Evolutionary conservation across 2,888 invertebrate species (phyloP).

Genomic region (Mechanitis messenoides): DNA sequence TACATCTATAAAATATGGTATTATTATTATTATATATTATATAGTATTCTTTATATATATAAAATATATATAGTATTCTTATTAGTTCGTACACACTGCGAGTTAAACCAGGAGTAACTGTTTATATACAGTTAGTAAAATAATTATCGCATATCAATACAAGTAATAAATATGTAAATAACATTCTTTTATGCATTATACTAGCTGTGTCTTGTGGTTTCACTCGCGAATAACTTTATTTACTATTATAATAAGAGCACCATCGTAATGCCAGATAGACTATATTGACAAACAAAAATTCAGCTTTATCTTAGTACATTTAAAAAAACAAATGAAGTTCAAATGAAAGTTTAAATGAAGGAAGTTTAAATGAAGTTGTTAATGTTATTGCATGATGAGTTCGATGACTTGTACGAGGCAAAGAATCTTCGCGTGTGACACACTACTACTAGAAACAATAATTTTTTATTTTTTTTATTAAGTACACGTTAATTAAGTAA

Average conservation of each 20-base stretch:
- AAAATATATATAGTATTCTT: too few relatives aligned
- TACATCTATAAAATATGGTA: too few relatives aligned
- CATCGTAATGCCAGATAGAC: too few relatives aligned
- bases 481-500: too few relatives aligned
- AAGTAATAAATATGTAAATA: background rate
- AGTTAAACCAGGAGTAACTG: slow-evolving; percentile 1
- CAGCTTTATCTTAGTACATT: too few relatives aligned
- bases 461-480: too few relatives aligned
- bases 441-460: slow-evolving; percentile 32
- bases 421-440: slow-evolving; percentile 37
- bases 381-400: slow-evolving; percentile 46
- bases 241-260: too few relatives aligned
- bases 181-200: background rate
- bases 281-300: too few relatives aligned
- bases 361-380: slow-evolving; percentile 39
- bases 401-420: slow-evolving; percentile 29
- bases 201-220: background rate
- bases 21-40: too few relatives aligned
- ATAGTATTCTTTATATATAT: too few relatives aligned
- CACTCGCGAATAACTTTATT: background rate
- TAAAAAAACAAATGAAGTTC: background rate
- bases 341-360: slow-evolving; percentile 16
- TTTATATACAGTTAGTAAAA: background rate
- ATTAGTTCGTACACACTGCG: background rate
- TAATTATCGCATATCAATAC: background rate